Evolutionary conservation across 2,888 invertebrate genomes (phyloP).

Genomic region (Drosophila melanocephala): DNA sequence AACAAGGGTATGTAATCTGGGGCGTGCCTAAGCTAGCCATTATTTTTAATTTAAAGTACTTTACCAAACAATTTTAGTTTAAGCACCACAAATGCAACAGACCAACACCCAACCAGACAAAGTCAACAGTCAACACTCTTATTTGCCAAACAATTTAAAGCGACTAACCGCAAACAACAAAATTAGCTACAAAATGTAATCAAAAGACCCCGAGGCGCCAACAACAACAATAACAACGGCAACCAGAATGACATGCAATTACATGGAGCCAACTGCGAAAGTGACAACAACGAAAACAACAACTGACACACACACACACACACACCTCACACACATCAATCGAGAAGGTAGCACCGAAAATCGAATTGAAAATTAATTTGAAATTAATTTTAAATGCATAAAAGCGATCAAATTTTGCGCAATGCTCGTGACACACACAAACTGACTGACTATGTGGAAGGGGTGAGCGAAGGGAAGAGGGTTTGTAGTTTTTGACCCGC

Average conservation of each 20-base stretch:
- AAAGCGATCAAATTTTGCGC: constrained; percentile 69
- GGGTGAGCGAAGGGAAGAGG: not conserved
- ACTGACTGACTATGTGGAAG: not conserved
- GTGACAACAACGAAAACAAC: constrained; percentile 40
- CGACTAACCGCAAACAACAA: constrained; percentile 64
- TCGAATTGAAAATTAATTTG: constrained; percentile 79
- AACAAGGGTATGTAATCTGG: not conserved
- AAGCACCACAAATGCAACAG: constrained; percentile 11
- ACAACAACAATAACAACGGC: constrained; percentile 29
- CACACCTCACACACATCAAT: constrained; percentile 21
- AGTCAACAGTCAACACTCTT: constrained; percentile 46
- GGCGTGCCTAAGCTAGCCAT: not conserved
- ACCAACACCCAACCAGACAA: constrained; percentile 7
- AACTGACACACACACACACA: constrained; percentile 7
- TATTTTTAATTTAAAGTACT: not conserved
- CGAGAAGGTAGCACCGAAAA: constrained; percentile 47
- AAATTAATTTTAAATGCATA: constrained; percentile 78
- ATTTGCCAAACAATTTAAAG: constrained; percentile 46
- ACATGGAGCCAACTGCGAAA: constrained; percentile 50
- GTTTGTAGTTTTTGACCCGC: constrained; percentile 33
- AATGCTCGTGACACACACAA: constrained; percentile 59
- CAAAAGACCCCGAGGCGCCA: constrained; percentile 71
- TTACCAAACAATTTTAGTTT: constrained; percentile 10
- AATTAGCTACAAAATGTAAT: constrained; percentile 76
- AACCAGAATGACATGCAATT: constrained; percentile 61